phyloP scores from a whole-genome alignment of 2,888 invertebrate genomes.

The Deilephila elpenor region DNA sequence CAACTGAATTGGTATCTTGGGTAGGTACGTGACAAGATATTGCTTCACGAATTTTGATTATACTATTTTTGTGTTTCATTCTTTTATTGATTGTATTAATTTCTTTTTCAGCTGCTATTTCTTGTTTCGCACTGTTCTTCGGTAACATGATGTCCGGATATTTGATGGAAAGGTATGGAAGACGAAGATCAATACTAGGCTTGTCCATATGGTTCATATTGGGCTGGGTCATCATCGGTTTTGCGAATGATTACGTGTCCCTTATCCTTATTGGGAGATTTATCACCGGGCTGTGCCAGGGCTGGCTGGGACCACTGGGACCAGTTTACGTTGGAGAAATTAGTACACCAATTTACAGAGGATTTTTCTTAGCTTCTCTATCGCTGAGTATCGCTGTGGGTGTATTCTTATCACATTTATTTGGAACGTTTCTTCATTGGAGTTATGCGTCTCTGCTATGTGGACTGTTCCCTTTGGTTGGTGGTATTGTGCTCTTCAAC shows the following conservation, averaged over 20 bases:
- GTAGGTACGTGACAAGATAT: constrained; percentile 78
- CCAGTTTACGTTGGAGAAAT: constrained; percentile 86
- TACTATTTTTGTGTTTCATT: constrained; percentile 16
- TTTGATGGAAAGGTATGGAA: constrained; percentile 85
- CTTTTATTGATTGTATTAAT: constrained; percentile 20
- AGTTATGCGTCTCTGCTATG: constrained; percentile 83
- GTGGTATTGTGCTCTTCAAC: constrained; percentile 80
- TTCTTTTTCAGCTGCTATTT: constrained; percentile 84
- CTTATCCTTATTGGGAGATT: constrained; percentile 83
- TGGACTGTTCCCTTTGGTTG: constrained; percentile 80
- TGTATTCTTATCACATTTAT: constrained; percentile 86
- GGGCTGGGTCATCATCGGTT: constrained; percentile 85
- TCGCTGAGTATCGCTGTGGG: constrained; percentile 87
- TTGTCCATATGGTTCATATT: constrained; percentile 80
- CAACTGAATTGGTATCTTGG: constrained; percentile 84
- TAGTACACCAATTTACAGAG: constrained; percentile 85
- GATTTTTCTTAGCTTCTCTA: constrained; percentile 85
- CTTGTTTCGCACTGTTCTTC: constrained; percentile 85
- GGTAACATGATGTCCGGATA: constrained; percentile 86
- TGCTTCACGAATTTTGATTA: constrained; percentile 5
- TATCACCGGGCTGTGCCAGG: constrained; percentile 84
- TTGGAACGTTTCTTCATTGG: constrained; percentile 87
- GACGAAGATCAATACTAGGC: constrained; percentile 81
- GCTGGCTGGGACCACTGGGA: constrained; percentile 83
- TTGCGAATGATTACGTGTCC: constrained; percentile 73